Percentiles rank a stretch among this genome's conserved stretches.
phyloP scores from a whole-genome alignment of 2,888 invertebrate species.

The Lagria hirta region DNA sequence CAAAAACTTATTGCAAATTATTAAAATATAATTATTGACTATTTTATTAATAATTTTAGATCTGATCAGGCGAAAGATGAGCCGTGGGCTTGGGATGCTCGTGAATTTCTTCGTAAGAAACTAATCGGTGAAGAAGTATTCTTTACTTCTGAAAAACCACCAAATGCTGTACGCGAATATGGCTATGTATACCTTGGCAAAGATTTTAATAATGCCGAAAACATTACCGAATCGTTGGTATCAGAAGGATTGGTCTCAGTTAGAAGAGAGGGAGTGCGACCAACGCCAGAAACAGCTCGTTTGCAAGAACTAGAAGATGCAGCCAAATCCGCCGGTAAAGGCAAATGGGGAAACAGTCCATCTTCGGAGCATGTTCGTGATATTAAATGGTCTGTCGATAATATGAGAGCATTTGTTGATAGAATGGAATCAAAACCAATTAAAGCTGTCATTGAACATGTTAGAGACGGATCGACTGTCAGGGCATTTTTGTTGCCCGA shows the following conservation, averaged over 20 bases:
- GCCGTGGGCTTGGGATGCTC: constrained; percentile 96
- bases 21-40: too few species aligned
- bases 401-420: constrained; percentile 75
- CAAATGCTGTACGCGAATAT: constrained; percentile 83
- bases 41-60: constrained; percentile 48
- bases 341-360: constrained; percentile 65
- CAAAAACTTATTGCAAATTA: too few species aligned
- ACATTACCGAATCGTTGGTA: constrained; percentile 84
- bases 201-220: constrained; percentile 72
- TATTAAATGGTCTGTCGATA: constrained; percentile 87
- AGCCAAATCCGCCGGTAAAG: constrained; percentile 85
- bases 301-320: constrained; percentile 86
- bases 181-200: constrained; percentile 84
- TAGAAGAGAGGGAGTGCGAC: constrained; percentile 64
- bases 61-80: constrained; percentile 79
- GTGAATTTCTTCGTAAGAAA: constrained; percentile 91
- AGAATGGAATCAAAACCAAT: constrained; percentile 83
- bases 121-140: constrained; percentile 88
- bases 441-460: constrained; percentile 94
- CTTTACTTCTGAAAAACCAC: constrained; percentile 81
- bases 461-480: constrained; percentile 95
- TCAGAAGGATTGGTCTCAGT: constrained; percentile 89
- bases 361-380: constrained; percentile 73
- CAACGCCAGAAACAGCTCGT: constrained; percentile 66
- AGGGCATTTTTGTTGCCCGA: constrained; percentile 89